A percentile compares a stretch with the other conserved stretches of the same genome.
Conservation (phyloP, 2,113 vertebrate genomes). For the Falco punctatus region DNA sequence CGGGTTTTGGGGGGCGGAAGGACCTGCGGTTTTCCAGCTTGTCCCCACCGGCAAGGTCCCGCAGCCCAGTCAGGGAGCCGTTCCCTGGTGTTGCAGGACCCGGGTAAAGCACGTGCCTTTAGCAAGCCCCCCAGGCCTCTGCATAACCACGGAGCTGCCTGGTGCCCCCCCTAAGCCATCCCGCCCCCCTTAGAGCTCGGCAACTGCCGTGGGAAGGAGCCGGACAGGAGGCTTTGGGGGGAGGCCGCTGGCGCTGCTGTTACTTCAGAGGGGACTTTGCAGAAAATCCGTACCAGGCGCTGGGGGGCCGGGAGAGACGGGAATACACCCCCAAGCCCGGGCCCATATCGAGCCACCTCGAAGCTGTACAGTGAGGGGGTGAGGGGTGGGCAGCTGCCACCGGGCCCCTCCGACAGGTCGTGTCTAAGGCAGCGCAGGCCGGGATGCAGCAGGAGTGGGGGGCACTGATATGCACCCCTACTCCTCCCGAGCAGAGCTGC, state of each 20-base stretch:
- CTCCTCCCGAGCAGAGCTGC: rapidly evolving
- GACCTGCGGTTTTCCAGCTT: rapidly evolving
- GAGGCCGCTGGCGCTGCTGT: neutral
- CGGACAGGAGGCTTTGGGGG: rapidly evolving
- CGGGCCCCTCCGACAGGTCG: rapidly evolving
- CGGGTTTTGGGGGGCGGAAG: neutral
- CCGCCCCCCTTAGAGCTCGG: neutral
- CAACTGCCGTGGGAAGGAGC: rapidly evolving
- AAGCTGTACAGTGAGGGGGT: neutral
- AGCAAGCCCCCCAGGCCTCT: neutral
- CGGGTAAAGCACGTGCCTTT: rapidly evolving
- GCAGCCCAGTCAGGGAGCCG: rapidly evolving
- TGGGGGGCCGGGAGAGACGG: neutral
- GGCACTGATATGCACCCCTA: rapidly evolving
- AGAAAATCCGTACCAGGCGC: neutral
- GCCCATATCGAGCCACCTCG: rapidly evolving
- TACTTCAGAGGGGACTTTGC: neutral
- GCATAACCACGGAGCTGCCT: too few species aligned
- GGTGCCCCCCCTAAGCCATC: rapidly evolving
- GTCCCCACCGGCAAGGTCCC: rapidly evolving
- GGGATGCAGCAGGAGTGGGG: neutral
- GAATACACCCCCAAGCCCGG: rapidly evolving
- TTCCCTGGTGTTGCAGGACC: neutral
- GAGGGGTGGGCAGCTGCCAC: neutral
- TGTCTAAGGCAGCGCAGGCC: neutral